Base-by-base conservation (phyloP, 2,797 vertebrate genomes). In the Takifugu rubripes region DNA sequence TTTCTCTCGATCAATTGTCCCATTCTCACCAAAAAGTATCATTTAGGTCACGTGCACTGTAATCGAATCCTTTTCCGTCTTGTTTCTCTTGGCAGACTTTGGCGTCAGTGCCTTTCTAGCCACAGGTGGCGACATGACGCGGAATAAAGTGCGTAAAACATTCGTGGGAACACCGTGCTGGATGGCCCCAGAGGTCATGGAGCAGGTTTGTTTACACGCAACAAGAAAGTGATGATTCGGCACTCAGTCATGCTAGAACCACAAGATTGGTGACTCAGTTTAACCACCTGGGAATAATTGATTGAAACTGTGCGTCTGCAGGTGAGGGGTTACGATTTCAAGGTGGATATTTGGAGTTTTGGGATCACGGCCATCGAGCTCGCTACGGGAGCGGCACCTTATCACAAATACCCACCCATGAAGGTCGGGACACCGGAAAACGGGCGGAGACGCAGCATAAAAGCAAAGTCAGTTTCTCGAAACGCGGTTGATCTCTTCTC, bases 111-210 rank as follows among this genome's bases (percentile, higher is more conserved):
- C 96, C 2, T 98, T 98, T 86, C 86, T 98, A 85, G 95, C 96
- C 68, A 95, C 96, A 12, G 96, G 96, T 48, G 96, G 96, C 56
- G 96, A 98, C 88, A 96, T 98, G 56, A 98, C 96, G 44, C 89
- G 96, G 62, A 98, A 96, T 87, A 98, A 98, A 94, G 95, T 98
- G 77, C 93, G 96, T 66, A 98, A 98, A 87, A 98, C 96, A 0
- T 98, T 98, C 83, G 96, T 98, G 65, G 96, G 96, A 77, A 98
- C 96, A 1, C 96, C 96, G 14, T 98, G 96, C 78, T 98, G 96
- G 96, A 98, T 98, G 96, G 96, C 96, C 16, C 96, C 96, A 3
- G 96, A 98, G 84, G 96, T 98, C 61, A 98, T 98, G 96, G 96
- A 98, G 58, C 96, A 98, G 94, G 96, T 98, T 5, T 21, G 82